These are phyloP conservation scores for Falco concolor DNA, from an alignment of 2,797 vertebrate species.

Conservation along the genomic window DNA sequence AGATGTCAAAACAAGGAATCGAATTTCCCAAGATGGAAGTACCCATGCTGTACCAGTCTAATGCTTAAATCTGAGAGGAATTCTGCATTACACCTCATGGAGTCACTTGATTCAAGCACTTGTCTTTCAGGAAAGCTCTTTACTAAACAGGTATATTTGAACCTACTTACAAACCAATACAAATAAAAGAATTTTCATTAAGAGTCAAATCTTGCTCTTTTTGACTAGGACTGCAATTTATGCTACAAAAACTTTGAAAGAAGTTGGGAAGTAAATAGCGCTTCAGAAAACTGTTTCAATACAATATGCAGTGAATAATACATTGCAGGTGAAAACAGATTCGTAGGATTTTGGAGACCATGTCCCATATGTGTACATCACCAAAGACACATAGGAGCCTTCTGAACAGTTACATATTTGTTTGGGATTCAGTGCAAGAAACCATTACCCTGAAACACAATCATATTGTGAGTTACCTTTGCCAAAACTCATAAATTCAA, in stretches of 20 bases:
- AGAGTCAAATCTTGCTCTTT: neutral
- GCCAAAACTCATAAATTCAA: constrained; percentile 14
- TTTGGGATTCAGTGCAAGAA: constrained; percentile 20
- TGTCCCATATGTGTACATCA: neutral
- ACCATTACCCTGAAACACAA: neutral
- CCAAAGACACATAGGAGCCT: neutral
- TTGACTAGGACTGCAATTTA: neutral
- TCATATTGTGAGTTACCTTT: neutral
- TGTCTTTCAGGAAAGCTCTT: neutral
- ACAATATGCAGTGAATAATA: neutral
- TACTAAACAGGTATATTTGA: neutral
- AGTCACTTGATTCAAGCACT: neutral
- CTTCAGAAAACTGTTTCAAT: neutral
- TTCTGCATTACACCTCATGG: neutral
- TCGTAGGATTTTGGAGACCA: neutral
- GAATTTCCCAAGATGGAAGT: neutral
- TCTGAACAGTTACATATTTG: neutral
- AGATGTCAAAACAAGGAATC: neutral
- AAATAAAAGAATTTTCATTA: neutral
- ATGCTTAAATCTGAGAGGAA: neutral
- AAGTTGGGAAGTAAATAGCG: neutral
- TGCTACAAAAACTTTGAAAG: neutral
- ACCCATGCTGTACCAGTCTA: neutral
- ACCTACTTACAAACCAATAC: neutral
- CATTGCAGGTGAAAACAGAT: neutral